These are phyloP conservation scores for Frankliniella intonsa DNA, from an alignment of 2,888 invertebrate genomes.

Conservation along the genomic window DNA sequence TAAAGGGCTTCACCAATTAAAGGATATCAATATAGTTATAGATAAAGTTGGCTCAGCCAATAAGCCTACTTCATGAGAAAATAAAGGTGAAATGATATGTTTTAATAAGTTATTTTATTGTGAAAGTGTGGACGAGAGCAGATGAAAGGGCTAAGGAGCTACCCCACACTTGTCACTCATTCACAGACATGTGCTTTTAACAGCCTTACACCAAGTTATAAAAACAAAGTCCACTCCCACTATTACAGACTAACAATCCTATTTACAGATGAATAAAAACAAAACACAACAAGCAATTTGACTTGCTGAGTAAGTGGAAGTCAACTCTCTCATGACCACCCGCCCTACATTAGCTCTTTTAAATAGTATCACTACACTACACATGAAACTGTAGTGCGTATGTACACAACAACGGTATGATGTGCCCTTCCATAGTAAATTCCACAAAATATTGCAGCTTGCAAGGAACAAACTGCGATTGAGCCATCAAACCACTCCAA, in stretches of 20 bases:
- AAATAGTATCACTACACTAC: constrained; percentile 27
- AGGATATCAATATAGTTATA: background rate
- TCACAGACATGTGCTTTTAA: constrained; percentile 20
- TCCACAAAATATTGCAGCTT: background rate
- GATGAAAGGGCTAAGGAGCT: constrained; percentile 10
- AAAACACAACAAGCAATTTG: background rate
- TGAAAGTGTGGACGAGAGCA: constrained; percentile 19
- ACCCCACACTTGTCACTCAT: constrained; percentile 19
- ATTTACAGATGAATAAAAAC: constrained; percentile 17
- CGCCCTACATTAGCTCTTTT: constrained; percentile 17
- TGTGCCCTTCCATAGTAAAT: background rate
- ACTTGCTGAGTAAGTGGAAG: constrained; percentile 11
- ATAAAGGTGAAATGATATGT: background rate
- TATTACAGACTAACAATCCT: background rate
- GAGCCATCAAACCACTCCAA: constrained; percentile 9
- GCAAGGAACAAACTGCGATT: background rate
- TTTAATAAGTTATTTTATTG: constrained; percentile 2
- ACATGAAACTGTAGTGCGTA: constrained; percentile 16
- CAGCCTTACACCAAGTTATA: constrained; percentile 12
- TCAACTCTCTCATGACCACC: background rate
- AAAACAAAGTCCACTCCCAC: constrained; percentile 19
- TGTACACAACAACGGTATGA: constrained; percentile 20
- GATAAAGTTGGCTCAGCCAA: background rate
- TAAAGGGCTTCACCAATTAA: too few relatives aligned
- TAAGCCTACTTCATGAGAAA: background rate